Evolutionary conservation across 2,888 invertebrate genomes (phyloP).

Genomic region (Onchidella celtica): DNA sequence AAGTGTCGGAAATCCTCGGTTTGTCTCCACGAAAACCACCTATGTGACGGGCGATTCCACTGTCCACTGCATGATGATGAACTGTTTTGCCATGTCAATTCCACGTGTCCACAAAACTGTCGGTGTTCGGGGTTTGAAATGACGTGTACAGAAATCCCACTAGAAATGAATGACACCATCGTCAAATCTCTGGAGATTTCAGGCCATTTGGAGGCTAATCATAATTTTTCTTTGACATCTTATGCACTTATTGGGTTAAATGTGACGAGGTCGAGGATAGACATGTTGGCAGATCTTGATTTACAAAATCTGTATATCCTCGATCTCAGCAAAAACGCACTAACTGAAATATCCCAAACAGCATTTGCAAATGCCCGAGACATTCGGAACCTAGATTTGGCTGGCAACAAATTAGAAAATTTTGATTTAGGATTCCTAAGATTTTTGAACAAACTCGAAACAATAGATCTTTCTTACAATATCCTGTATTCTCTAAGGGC

Average conservation of each 20-base stretch:
- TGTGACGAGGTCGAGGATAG: neutral
- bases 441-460: constrained; percentile 15
- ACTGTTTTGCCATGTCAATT: constrained; percentile 45
- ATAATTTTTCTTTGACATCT: neutral
- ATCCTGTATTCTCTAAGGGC: neutral
- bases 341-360: neutral
- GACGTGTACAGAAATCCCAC: constrained; percentile 10
- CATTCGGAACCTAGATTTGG: constrained; percentile 5
- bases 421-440: neutral
- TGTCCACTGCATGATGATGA: constrained; percentile 58
- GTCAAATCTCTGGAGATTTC: constrained; percentile 38
- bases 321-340: neutral
- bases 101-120: constrained; percentile 20
- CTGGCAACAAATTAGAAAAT: constrained; percentile 19
- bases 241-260: constrained; percentile 24
- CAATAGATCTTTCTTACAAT: constrained; percentile 32
- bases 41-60: constrained; percentile 55
- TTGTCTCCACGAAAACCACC: constrained; percentile 47
- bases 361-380: neutral
- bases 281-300: neutral
- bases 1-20: constrained; percentile 15
- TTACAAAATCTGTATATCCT: neutral
- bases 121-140: constrained; percentile 23
- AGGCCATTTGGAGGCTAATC: neutral
- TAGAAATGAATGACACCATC: neutral